phyloP scores from a whole-genome alignment of 2,888 invertebrate species.

The Papilio demoleus region DNA sequence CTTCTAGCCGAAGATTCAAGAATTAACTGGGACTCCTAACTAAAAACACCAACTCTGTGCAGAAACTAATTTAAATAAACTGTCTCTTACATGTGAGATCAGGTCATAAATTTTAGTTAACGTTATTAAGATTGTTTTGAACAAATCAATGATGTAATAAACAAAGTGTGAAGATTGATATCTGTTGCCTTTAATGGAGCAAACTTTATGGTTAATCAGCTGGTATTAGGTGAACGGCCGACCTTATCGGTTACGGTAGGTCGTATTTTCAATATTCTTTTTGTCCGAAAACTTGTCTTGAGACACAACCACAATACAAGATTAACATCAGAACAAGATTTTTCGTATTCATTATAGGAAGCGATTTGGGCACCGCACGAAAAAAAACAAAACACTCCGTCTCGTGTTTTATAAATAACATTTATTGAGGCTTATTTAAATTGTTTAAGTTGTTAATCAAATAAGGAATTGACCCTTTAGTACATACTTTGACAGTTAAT shows the following conservation, averaged over 20 bases:
- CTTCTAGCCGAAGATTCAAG: too few species aligned
- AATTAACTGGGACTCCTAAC: too few species aligned
- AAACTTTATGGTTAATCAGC: constrained; percentile 24
- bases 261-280: constrained; percentile 13
- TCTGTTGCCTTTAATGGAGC: background rate
- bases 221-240: constrained; percentile 31
- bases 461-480: constrained; percentile 3
- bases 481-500: constrained; percentile 1
- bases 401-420: constrained; percentile 19
- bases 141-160: background rate
- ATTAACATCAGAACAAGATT: constrained; percentile 22
- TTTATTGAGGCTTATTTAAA: constrained; percentile 6
- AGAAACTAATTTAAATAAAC: too few species aligned
- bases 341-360: constrained; percentile 21
- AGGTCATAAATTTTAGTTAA: too few species aligned
- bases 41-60: too few species aligned
- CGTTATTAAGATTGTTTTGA: too few species aligned
- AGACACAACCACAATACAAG: constrained; percentile 8
- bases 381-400: constrained; percentile 16
- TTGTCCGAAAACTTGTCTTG: constrained; percentile 20
- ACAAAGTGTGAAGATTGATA: constrained; percentile 1
- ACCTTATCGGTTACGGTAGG: constrained; percentile 28
- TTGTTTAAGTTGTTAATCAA: constrained; percentile 20
- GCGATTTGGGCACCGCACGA: constrained; percentile 16
- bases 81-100: too few species aligned